Base-by-base conservation (phyloP, 2,888 invertebrate genomes). In the Dolomedes plantarius region DNA sequence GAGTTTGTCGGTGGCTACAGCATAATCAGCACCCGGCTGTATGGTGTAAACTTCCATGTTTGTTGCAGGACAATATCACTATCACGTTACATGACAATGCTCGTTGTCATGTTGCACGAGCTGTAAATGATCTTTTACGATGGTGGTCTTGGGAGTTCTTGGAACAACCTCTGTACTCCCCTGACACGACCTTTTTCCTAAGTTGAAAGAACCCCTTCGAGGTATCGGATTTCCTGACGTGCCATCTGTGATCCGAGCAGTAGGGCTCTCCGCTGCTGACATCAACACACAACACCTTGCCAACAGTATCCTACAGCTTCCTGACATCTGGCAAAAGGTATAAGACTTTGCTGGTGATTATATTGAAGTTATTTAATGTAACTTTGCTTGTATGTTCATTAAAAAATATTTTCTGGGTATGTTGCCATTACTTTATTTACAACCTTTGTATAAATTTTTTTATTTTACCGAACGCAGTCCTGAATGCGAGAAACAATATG, bases 271-370 rank as follows among this genome's bases (percentile, higher is more conserved):
- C n/a, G n/a, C n/a, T n/a, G 36, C 28, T 56, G 19, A n/a, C 65
- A 69, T 78, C 78, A 78, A 69, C 78, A 56, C 65, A 28, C 28
- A 69, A 36, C 19, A 50, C 36, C 69, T 69, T 36, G 56, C 62
- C 41, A 32, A 9, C 56, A 69, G 77, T 65, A 27, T 68, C 13
- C 56, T 36, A 68, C 69, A 27, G 32, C 69, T 65, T 41, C 31
- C 71, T n/a, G 3, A 28, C 19, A 29, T 41, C 39, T 39, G 5
- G 39, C 16, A 76, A 28, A 65, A 76, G n/a, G 64, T 28, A 62
- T 62, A 62, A 7, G 62, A 13, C 23, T 62, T 62, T 62, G 62
- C 62, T 28, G 62, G 27, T 23, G 62, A 23, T 62, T 7, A 28
- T 62, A 62, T 62, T 62, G 62, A 62, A 62, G 28, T 23, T 23